phyloP scores from a whole-genome alignment of 2,888 invertebrate genomes.

The Sphaeridia pumilis region DNA sequence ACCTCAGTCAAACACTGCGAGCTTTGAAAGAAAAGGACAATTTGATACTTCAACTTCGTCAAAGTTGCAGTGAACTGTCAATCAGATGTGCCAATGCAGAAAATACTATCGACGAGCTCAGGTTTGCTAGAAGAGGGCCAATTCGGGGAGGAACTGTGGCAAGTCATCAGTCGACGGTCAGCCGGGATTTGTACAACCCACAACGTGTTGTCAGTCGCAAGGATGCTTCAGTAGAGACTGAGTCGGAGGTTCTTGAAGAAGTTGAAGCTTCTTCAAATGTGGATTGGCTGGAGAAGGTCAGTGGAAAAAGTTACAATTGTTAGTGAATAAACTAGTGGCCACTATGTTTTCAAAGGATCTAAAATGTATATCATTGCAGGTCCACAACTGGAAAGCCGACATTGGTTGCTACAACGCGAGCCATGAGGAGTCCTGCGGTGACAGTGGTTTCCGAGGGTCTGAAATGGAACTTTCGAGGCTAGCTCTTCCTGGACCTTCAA shows the following conservation, averaged over 20 bases:
- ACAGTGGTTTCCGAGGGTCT: slow-evolving; percentile 29
- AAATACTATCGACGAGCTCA: slow-evolving; percentile 30
- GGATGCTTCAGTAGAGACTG: slow-evolving; percentile 22
- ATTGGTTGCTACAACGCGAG: slow-evolving; percentile 22
- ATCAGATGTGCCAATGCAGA: slow-evolving; percentile 33
- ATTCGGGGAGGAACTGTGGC: neutral
- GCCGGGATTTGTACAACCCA: neutral
- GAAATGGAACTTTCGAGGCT: slow-evolving; percentile 11
- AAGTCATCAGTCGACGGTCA: neutral
- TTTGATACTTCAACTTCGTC: slow-evolving; percentile 26
- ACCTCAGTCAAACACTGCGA: slow-evolving; percentile 22
- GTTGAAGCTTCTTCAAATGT: no score
- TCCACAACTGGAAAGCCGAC: slow-evolving; percentile 33
- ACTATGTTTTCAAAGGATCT: neutral
- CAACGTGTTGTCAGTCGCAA: slow-evolving; percentile 1
- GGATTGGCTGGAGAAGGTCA: slow-evolving; percentile 34
- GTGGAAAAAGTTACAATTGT: neutral
- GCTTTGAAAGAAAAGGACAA: slow-evolving; percentile 31
- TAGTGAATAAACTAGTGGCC: neutral
- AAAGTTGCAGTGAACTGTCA: slow-evolving; percentile 27
- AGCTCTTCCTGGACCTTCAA: no score
- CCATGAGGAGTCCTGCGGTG: slow-evolving; percentile 30
- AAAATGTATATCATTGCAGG: slow-evolving; percentile 12
- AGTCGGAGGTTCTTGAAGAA: slow-evolving; percentile 22
- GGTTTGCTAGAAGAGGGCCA: slow-evolving; percentile 20